Evolutionary conservation across 2,797 vertebrate species (phyloP).

Genomic region (Cirrhinus mrigala): DNA sequence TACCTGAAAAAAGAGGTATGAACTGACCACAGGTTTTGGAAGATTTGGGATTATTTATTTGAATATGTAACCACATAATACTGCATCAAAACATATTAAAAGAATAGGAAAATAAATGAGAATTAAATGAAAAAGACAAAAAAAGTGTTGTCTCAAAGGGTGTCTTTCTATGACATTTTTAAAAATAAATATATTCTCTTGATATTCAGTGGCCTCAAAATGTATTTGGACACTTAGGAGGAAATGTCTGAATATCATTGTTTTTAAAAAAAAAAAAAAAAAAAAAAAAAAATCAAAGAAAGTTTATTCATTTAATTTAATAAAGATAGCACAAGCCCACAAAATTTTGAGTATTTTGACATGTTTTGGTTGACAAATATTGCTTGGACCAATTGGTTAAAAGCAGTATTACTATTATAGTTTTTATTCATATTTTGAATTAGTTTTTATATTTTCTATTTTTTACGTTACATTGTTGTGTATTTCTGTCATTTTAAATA

Average conservation of each 20-base stretch:
- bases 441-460: no score
- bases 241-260: neutral
- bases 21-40: neutral
- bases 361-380: neutral
- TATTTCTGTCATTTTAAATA: neutral
- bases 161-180: neutral
- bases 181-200: neutral
- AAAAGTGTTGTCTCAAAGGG: neutral
- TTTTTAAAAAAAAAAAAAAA: no score
- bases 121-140: constrained; percentile 9
- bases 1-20: neutral
- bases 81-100: constrained; percentile 17
- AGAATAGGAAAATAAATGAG: neutral
- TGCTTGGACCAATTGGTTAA: neutral
- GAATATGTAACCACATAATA: neutral
- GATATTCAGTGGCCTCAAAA: neutral
- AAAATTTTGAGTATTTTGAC: neutral
- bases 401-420: neutral
- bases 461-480: neutral
- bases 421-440: neutral
- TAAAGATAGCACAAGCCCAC: neutral
- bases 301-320: neutral
- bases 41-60: constrained; percentile 34
- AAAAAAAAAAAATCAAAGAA: neutral
- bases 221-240: neutral